phyloP scores from a whole-genome alignment of 1,140 invertebrate species.

The Zophobas morio region DNA sequence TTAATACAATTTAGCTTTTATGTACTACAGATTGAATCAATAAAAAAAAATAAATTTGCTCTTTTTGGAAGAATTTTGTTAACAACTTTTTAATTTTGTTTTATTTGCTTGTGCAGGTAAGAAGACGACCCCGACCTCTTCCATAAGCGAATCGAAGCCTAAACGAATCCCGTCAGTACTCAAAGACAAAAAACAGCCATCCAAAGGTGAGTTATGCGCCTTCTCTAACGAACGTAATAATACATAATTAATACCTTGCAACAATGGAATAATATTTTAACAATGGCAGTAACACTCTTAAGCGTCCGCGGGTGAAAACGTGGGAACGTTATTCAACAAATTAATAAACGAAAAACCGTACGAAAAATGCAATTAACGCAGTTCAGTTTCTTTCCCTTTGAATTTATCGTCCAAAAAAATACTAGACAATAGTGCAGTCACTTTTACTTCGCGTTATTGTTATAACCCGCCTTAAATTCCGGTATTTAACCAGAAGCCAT shows the following conservation, averaged over 20 bases:
- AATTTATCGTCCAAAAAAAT: conserved; percentile 22
- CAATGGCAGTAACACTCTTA: conserved; percentile 1
- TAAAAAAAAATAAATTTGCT: no score
- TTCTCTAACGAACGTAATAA: conserved; percentile 4
- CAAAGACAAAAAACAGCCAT: conserved; percentile 53
- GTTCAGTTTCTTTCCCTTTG: conserved; percentile 3
- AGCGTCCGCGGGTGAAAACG: conserved; percentile 19
- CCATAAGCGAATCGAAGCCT: conserved; percentile 25
- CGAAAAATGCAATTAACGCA: conserved; percentile 23
- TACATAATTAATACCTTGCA: conserved; percentile 17
- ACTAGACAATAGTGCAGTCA: conserved; percentile 4
- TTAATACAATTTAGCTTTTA: no score
- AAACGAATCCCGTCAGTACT: conserved; percentile 6
- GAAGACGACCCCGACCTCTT: conserved; percentile 44
- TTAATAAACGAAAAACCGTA: conserved; percentile 12
- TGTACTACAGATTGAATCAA: no score
- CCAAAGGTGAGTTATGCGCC: conserved; percentile 52
- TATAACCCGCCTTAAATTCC: not conserved
- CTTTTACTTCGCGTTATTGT: conserved; percentile 29
- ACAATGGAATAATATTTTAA: conserved; percentile 25
- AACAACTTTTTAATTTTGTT: conserved; percentile 3
- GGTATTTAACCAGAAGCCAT: not conserved
- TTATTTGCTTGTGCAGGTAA: not conserved
- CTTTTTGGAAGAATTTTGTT: no score
- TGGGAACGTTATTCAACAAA: conserved; percentile 15